Evolutionary conservation across 2,113 vertebrate genomes (phyloP).

Genomic region (Triplophysa dalaica): DNA sequence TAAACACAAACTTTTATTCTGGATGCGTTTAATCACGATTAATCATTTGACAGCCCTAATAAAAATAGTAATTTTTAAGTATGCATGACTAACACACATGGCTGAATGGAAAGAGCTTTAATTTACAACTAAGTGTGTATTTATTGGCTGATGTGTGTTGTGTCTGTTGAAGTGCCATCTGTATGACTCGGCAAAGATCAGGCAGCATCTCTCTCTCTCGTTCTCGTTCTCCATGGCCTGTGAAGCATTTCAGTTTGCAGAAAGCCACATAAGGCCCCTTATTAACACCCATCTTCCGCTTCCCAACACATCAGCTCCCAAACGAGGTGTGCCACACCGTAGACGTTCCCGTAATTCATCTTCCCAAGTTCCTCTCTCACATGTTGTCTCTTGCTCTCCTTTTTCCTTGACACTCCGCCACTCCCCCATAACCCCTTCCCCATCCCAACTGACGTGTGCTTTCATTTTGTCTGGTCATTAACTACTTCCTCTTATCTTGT

Average conservation of each 20-base stretch:
- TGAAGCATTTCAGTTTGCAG: constrained; percentile 34
- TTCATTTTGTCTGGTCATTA: constrained; percentile 3
- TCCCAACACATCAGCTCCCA: constrained; percentile 49
- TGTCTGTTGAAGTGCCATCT: background rate
- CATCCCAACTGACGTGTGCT: background rate
- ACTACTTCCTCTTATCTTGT: constrained; percentile 18
- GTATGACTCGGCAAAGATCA: constrained; percentile 26
- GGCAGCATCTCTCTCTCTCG: constrained; percentile 2
- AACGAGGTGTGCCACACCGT: constrained; percentile 42
- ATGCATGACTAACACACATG: no score
- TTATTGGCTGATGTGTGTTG: background rate
- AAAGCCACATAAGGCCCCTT: constrained; percentile 46
- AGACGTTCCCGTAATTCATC: constrained; percentile 46
- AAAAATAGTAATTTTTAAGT: no score
- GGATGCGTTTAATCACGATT: no score
- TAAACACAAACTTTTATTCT: no score
- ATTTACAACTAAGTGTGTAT: background rate
- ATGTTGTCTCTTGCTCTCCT: constrained; percentile 10
- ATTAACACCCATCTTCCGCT: constrained; percentile 49
- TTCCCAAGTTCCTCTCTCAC: constrained; percentile 23
- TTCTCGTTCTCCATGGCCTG: background rate
- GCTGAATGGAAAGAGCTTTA: background rate
- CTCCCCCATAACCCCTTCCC: background rate
- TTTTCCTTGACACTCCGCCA: constrained; percentile 29
- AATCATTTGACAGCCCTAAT: no score